A percentile compares a stretch with the other conserved stretches of the same genome.
These are phyloP conservation scores for Cepaea nemoralis DNA, from an alignment of 1,140 invertebrate species.

Conservation along the genomic window DNA sequence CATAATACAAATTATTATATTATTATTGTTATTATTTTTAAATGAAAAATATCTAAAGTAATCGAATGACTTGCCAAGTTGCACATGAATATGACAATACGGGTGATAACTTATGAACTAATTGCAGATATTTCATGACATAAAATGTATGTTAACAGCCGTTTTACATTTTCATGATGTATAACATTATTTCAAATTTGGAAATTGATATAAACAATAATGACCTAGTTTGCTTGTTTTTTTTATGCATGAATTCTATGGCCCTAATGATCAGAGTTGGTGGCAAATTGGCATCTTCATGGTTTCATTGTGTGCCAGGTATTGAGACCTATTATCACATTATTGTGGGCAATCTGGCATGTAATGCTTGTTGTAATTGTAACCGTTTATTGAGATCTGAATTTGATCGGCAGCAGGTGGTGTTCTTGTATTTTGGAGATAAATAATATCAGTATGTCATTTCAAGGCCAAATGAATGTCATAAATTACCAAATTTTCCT, in stretches of 20 bases:
- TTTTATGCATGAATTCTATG: background rate
- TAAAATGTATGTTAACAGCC: background rate
- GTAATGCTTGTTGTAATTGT: too few species aligned
- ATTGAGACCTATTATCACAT: too few species aligned
- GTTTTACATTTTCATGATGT: background rate
- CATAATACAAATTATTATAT: too few species aligned
- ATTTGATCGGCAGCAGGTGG: too few species aligned
- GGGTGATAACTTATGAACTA: background rate
- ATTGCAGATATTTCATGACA: slow-evolving; percentile 1
- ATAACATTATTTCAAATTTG: background rate
- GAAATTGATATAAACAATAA: background rate
- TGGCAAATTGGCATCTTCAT: slow-evolving; percentile 3
- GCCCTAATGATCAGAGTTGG: background rate
- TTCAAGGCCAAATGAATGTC: too few species aligned
- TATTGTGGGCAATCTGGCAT: too few species aligned
- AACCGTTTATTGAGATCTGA: too few species aligned
- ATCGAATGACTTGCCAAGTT: background rate
- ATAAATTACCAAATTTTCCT: too few species aligned
- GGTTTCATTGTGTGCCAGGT: too few species aligned
- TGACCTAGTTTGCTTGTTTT: background rate
- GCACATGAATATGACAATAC: background rate
- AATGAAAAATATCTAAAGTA: background rate
- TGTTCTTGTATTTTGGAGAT: too few species aligned
- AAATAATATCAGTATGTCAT: too few species aligned
- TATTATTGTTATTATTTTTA: too few species aligned